Evolutionary conservation across 2,888 invertebrate genomes (phyloP), one percentile per base, ranked within the genome.

Genomic region (Mystacides longicornis): DNA sequence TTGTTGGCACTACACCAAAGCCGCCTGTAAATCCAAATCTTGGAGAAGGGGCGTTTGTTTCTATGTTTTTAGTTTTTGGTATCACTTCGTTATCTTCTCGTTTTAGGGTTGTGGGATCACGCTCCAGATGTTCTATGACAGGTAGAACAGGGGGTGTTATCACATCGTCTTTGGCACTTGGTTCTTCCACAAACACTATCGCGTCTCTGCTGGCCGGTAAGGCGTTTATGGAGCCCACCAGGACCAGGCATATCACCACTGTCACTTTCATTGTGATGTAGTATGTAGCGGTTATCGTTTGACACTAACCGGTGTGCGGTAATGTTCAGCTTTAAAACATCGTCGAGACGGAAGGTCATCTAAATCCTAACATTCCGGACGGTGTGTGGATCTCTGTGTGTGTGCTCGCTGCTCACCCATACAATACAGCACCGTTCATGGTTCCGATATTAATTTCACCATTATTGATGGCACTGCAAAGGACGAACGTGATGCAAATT

Each of bases 71-170:
- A 14, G 23, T 75, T 33, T 67, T 65, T 1, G 75, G 73, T 23
- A 74, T 64, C 23, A 56, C 42, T 43, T 58, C 53, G 5, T 56
- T 56, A 23, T 59, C 57, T n/a, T 56, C 56, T 31, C 47, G 56
- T 11, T 19, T 31, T 54, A 77, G 59, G 3, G 77, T 77, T 55
- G 75, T 75, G 3, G 77, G 77, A 65, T 77, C 77, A 51, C 73
- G 70, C 62, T 77, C 77, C 64, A 77, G 67, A 67, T 77, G 77
- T 63, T 74, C 77, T 62, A 77, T 64, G 52, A 73, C 65, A 0
- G 77, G 77, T n/a, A 77, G 67, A 65, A 76, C 73, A 11, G 77
- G 77, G 37, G 77, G 77, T 19, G 77, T 76, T 51, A 77, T 75
- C 20, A 75, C 67, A 3, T 74, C 74, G 48, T 75, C 56, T 9